These are phyloP conservation scores for Wasmannia auropunctata DNA, from an alignment of 1,140 invertebrate genomes.

Conservation along the genomic window DNA sequence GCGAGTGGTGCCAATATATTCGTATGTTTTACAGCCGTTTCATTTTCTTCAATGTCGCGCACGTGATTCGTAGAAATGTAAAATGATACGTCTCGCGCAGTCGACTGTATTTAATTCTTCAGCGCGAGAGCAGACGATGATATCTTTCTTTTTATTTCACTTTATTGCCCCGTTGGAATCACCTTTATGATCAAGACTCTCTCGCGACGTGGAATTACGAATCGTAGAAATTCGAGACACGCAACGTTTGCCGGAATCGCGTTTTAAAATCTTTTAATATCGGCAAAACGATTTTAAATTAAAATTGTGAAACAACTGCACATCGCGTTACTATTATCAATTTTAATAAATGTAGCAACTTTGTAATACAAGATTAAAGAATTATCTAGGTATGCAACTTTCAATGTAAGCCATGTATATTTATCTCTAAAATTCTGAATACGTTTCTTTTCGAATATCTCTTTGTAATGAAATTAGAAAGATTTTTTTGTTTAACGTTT, in stretches of 20 bases:
- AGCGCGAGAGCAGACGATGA: conserved; percentile 15
- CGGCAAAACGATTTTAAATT: neutral
- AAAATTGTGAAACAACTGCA: neutral
- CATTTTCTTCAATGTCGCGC: conserved; percentile 44
- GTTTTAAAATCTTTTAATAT: conserved; percentile 2
- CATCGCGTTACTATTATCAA: neutral
- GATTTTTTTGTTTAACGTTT: conserved; percentile 1
- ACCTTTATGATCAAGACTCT: conserved; percentile 35
- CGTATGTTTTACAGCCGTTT: conserved; percentile 16
- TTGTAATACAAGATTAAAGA: neutral
- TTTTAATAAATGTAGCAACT: neutral
- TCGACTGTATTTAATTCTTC: conserved; percentile 23
- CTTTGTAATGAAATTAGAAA: neutral
- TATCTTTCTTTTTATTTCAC: conserved; percentile 39
- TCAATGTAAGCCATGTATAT: neutral
- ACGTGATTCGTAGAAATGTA: conserved; percentile 19
- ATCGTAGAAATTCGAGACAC: conserved; percentile 35
- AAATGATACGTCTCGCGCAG: neutral
- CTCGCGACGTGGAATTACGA: conserved; percentile 30
- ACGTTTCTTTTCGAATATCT: neutral
- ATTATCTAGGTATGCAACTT: neutral
- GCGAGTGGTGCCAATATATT: conserved; percentile 17
- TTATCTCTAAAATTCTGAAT: neutral
- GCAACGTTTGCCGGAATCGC: neutral
- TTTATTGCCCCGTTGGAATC: neutral